Conservation (phyloP, 1,140 invertebrate genomes). For the Vanessa atalanta region DNA sequence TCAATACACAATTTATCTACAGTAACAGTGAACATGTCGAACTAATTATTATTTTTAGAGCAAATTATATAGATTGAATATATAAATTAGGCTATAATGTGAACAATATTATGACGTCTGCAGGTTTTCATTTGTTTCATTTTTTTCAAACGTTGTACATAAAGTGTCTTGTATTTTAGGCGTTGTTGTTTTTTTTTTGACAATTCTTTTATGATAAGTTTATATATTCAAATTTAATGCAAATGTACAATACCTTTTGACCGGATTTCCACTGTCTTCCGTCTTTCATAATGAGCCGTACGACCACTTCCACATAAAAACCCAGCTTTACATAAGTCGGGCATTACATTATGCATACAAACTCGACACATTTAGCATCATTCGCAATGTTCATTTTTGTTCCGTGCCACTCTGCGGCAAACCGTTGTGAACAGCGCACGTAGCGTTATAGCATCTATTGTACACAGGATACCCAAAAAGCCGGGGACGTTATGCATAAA, state of each 20-base stretch:
- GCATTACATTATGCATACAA: constrained; percentile 42
- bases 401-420: constrained; percentile 38
- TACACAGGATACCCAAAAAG: constrained; percentile 60
- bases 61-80: no score
- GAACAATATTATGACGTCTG: no score
- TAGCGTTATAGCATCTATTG: constrained; percentile 52
- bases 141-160: no score
- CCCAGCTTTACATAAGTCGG: constrained; percentile 31
- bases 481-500: constrained; percentile 58
- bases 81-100: no score
- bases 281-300: constrained; percentile 32
- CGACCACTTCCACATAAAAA: constrained; percentile 34
- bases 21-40: no score
- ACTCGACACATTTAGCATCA: constrained; percentile 43
- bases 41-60: no score
- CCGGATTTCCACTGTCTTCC: constrained; percentile 32
- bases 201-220: background rate
- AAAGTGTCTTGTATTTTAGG: no score
- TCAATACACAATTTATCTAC: no score
- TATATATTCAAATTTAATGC: constrained; percentile 26
- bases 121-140: no score
- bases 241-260: constrained; percentile 31
- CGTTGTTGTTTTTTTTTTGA: background rate
- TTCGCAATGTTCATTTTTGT: constrained; percentile 42
- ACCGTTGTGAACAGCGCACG: constrained; percentile 38